Evolutionary conservation across 2,797 vertebrate genomes (phyloP), one percentile per base, ranked within the genome.

Genomic region (Miichthys miiuy): DNA sequence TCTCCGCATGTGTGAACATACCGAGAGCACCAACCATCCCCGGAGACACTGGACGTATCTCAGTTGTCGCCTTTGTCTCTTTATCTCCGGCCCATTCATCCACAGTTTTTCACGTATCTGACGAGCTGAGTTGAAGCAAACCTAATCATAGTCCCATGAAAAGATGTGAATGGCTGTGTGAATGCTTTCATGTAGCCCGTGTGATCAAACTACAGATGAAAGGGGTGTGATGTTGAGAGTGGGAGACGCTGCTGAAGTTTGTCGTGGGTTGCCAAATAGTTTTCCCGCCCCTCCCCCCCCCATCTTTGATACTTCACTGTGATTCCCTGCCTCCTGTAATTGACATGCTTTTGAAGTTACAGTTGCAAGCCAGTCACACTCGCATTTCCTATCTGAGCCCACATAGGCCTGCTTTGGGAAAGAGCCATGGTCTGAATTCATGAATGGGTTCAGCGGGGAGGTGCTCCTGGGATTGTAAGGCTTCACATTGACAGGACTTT

Each of bases 121-220:
- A 83, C 13, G 8, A 38, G 68, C 60, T 68, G 12, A 72, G 58
- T 42, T 16, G 11, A 84, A 77, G 62, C 57, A 51, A 81, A 75
- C 14, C 13, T 68, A n/a, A 76, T 86, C 80, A 47, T 23, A 48
- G 25, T 48, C 63, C 25, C 38, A 5, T 54, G 69, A 85, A 72
- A 21, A 69, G 79, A 76, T 68, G 63, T 68, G 63, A 84, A 61
- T 68, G 60, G 34, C 2, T 12, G 23, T 52, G 72, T 57, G 72
- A 46, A 61, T 23, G 38, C 81, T 75, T 82, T 73, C 27, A 64
- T 85, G 77, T 60, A 38, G 68, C 38, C 51, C 18, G 47, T 38
- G 69, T 56, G 72, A 85, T 85, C 65, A 70, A 70, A 64, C 46
- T 52, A 3, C 68, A 77, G 50, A 86, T 85, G 77, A 91, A 88